Conservation (phyloP, 2,113 vertebrate species). For the Trogon surrucura region DNA sequence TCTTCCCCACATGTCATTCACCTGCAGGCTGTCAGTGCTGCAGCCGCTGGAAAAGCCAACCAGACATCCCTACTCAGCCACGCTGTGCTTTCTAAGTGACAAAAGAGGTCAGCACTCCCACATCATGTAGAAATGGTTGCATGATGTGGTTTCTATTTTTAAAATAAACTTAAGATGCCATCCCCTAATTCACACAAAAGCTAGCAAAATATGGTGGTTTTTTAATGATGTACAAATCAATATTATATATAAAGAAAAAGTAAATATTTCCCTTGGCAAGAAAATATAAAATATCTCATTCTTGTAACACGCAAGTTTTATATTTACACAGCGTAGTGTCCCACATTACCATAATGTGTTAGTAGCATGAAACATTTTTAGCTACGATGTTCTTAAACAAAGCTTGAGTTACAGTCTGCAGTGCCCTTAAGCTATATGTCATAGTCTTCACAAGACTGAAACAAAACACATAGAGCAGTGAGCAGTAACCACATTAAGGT, state of each 20-base stretch:
- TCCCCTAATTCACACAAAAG: conserved; percentile 7
- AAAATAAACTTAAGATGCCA: conserved; percentile 23
- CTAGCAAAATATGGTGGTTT: not conserved
- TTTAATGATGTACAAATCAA: conserved; percentile 1
- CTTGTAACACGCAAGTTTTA: not conserved
- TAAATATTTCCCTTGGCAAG: conserved; percentile 42
- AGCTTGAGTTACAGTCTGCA: not conserved
- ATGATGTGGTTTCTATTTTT: not conserved
- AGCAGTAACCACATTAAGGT: conserved; percentile 50
- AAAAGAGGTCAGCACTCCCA: not conserved
- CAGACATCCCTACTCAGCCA: not conserved
- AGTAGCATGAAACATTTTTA: conserved; percentile 27
- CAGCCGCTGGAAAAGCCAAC: not conserved
- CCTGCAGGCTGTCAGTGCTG: not conserved
- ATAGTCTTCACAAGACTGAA: not conserved
- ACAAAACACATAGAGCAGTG: not conserved
- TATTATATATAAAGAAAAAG: not conserved
- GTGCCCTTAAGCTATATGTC: conserved; percentile 31
- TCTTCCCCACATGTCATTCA: not conserved
- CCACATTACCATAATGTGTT: conserved; percentile 23
- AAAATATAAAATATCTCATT: conserved; percentile 18
- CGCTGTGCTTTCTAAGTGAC: not conserved
- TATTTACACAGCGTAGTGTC: not conserved
- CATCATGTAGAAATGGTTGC: not conserved
- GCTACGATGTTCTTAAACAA: conserved; percentile 13